Base-by-base conservation (phyloP, 1,140 invertebrate species). In the Megalonaias nervosa region DNA sequence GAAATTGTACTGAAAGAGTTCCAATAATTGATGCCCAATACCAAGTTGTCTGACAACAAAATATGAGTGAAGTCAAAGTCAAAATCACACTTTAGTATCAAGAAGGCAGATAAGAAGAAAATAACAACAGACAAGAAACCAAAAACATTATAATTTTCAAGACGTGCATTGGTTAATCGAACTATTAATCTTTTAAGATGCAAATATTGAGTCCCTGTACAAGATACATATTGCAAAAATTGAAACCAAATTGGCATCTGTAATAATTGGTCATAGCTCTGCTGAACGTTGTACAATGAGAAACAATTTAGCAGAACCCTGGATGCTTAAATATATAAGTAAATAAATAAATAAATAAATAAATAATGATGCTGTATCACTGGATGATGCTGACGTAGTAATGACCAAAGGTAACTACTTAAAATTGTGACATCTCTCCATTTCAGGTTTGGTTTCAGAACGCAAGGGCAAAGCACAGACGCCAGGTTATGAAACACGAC, bases 371-470 rank as follows among this genome's bases (percentile, higher is more conserved):
- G 21, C 5, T 17, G 9, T 12, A 48, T 17, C 15, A 56, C 61
- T 21, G 60, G 15, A 26, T 66, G 19, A 16, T 21, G 64, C 23
- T 1, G 21, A 55, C 21, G 64, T 69, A 26, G 66, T 56, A 56
- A 38, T 91, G 38, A 48, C 38, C 38, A 6, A 48, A 48, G 11
- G 6, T 67, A 21, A 23, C 31, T 67, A 23, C 4, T 67, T 67
- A 67, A 23, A 2, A 19, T 21, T 5, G 19, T 67, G 66, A 0
- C 9, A 19, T 55, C 13, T 66, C 70, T 56, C 91, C 6, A 48
- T 92, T 48, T n/a, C 93, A 99, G 97, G 97, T 99, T 69, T 98
- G 97, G 97, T 99, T 99, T 93, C 97, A 99, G 93, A 99, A 99
- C 90, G 96, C 96, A 31, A 93, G 97, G 65, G 97, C 97, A 84